These are phyloP conservation scores for Anthophora plumipes DNA, from an alignment of 2,888 invertebrate genomes.

Conservation along the genomic window DNA sequence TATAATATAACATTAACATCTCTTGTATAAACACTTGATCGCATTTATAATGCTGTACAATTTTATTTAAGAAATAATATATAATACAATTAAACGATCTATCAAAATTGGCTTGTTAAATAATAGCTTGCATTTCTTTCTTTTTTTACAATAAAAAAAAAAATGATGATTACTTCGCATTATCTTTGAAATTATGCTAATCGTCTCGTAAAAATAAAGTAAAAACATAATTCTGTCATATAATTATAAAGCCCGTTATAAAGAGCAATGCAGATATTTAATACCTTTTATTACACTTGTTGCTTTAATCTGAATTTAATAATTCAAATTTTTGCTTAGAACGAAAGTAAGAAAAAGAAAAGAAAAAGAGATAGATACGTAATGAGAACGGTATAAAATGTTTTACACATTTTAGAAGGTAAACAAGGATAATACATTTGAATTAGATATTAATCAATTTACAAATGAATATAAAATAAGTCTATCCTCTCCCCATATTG, in stretches of 20 bases:
- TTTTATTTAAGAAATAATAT: constrained; percentile 40
- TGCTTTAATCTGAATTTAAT: constrained; percentile 20
- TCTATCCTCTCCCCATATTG: constrained; percentile 71
- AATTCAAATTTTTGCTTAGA: constrained; percentile 15
- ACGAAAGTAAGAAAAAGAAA: constrained; percentile 13
- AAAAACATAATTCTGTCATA: constrained; percentile 6
- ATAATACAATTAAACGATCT: constrained; percentile 31
- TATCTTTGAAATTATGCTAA: background rate
- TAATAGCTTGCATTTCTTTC: constrained; percentile 18
- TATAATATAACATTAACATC: constrained; percentile 58
- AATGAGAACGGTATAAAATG: constrained; percentile 26
- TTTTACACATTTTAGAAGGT: constrained; percentile 17
- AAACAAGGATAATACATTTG: constrained; percentile 41
- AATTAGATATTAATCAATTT: constrained; percentile 46
- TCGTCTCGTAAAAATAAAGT: constrained; percentile 8
- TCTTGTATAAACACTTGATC: constrained; percentile 18
- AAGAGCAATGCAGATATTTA: constrained; percentile 18
- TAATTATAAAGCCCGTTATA: constrained; percentile 1
- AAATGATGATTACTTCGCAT: constrained; percentile 15
- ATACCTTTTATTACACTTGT: constrained; percentile 29
- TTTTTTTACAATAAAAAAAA: constrained; percentile 14
- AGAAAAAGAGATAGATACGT: background rate
- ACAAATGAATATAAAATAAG: constrained; percentile 69
- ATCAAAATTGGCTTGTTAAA: background rate
- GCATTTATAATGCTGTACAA: constrained; percentile 47